These are phyloP conservation scores for Hestina assimilis DNA, from an alignment of 1,140 invertebrate genomes.

Conservation along the genomic window DNA sequence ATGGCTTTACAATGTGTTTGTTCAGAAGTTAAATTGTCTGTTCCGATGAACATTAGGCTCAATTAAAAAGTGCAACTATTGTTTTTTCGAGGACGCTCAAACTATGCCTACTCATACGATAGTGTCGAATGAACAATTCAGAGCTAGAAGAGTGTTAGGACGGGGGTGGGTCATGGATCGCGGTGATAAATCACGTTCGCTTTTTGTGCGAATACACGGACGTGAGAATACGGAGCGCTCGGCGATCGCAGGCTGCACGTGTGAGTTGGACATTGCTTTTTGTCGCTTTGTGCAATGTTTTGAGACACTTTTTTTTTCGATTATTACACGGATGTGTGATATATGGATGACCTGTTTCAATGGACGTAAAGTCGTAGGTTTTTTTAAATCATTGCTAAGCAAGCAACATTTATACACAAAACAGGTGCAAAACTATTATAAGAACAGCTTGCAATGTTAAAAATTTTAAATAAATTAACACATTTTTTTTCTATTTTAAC, in stretches of 20 bases:
- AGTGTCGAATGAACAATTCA: constrained; percentile 24
- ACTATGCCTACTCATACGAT: constrained; percentile 25
- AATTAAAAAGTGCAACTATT: constrained; percentile 26
- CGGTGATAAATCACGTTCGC: constrained; percentile 55
- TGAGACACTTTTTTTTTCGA: constrained; percentile 5
- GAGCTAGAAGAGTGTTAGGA: constrained; percentile 18
- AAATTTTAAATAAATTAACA: no score
- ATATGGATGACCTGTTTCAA: constrained; percentile 6
- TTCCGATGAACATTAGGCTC: constrained; percentile 1
- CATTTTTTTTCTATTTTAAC: not conserved
- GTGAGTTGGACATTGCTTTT: constrained; percentile 33
- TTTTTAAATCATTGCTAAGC: no score
- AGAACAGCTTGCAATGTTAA: no score
- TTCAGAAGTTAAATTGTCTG: no score
- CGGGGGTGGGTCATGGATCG: constrained; percentile 31
- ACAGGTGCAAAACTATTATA: no score
- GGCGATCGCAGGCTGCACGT: constrained; percentile 39
- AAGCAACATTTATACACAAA: no score
- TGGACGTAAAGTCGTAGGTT: no score
- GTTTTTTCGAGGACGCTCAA: constrained; percentile 24
- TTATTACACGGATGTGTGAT: constrained; percentile 5
- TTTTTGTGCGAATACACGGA: constrained; percentile 42
- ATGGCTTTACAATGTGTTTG: no score
- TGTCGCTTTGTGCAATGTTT: constrained; percentile 25
- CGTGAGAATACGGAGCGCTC: constrained; percentile 40